phyloP scores from a whole-genome alignment of 2,888 invertebrate genomes.

The Cinara cedri region DNA sequence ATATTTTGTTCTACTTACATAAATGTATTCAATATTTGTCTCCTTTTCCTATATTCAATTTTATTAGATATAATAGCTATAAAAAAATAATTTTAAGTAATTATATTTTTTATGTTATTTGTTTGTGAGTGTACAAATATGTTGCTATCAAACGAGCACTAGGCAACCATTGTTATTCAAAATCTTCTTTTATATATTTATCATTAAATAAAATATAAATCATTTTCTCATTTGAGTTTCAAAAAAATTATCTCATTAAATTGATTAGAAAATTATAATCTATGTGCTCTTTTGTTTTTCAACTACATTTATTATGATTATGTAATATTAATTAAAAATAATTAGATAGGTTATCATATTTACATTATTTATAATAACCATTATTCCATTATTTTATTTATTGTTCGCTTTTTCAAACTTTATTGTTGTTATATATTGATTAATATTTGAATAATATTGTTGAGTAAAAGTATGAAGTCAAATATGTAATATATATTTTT shows the following conservation, averaged over 20 bases:
- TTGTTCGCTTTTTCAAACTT: constrained; percentile 53
- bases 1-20: neutral
- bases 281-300: constrained; percentile 23
- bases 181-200: constrained; percentile 1
- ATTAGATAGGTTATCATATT: constrained; percentile 7
- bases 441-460: constrained; percentile 37
- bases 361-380: constrained; percentile 45
- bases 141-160: constrained; percentile 24
- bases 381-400: constrained; percentile 52
- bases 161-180: neutral
- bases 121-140: constrained; percentile 33
- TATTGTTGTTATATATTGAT: constrained; percentile 50
- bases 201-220: neutral
- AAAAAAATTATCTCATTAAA: neutral
- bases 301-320: constrained; percentile 30
- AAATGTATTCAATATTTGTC: constrained; percentile 4
- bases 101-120: constrained; percentile 15
- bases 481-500: constrained; percentile 47
- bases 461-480: constrained; percentile 39
- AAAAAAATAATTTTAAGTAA: constrained; percentile 29
- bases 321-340: constrained; percentile 38
- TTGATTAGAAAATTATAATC: neutral
- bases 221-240: neutral
- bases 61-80: constrained; percentile 44
- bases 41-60: constrained; percentile 14